Conservation (phyloP, 2,113 vertebrate genomes). For the Rhadina sibilatrix region DNA sequence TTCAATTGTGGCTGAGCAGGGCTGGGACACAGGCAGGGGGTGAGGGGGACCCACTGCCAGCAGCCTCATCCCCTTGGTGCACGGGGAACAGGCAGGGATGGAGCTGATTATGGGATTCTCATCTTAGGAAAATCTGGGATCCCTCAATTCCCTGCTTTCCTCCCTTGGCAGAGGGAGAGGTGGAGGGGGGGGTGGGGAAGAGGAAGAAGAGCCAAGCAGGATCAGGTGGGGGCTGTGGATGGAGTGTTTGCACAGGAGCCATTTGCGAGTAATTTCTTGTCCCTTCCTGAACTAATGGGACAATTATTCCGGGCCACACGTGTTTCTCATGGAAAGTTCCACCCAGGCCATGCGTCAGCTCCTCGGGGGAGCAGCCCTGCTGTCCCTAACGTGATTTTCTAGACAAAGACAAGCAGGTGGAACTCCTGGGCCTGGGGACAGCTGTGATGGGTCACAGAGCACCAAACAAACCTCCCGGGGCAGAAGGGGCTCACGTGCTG, state of each 20-base stretch:
- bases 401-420: background rate
- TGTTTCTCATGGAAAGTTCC: constrained; percentile 50
- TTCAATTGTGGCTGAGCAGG: background rate
- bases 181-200: background rate
- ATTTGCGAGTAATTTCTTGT: constrained; percentile 16
- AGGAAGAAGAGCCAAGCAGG: background rate
- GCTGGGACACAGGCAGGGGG: background rate
- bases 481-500: fast-evolving
- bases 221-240: background rate
- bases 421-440: background rate
- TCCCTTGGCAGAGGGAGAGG: background rate
- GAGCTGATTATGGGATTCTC: background rate
- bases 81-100: fast-evolving
- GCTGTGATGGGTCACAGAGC: background rate
- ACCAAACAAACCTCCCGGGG: background rate
- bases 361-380: background rate
- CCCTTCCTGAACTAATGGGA: constrained; percentile 54
- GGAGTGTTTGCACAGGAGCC: background rate
- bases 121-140: background rate
- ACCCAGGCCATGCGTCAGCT: background rate
- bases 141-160: background rate
- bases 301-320: background rate
- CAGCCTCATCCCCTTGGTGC: fast-evolving
- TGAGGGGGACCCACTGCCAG: background rate
- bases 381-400: background rate